phyloP scores from a whole-genome alignment of 2,113 vertebrate genomes.

The Entelurus aequoreus region DNA sequence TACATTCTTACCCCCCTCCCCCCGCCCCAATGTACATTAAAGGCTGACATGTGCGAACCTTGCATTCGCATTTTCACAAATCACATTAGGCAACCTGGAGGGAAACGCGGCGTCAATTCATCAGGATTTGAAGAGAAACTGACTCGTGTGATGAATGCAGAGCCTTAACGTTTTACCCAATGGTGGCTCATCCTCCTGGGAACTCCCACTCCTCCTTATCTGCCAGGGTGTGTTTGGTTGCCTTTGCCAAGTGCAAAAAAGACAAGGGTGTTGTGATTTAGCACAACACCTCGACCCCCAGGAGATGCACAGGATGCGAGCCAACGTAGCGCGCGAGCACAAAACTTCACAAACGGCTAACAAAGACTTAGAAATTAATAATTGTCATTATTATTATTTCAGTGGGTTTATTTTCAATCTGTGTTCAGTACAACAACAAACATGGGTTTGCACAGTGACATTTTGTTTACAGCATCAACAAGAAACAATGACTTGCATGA shows the following conservation, averaged over 20 bases:
- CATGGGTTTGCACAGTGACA: too few relatives aligned
- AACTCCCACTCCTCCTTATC: not conserved
- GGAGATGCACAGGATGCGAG: too few relatives aligned
- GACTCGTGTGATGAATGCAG: slow-evolving; percentile 13
- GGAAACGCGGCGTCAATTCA: slow-evolving; percentile 1
- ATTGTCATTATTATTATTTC: too few relatives aligned
- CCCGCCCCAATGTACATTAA: not conserved
- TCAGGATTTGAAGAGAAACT: slow-evolving; percentile 9
- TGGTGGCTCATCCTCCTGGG: not conserved
- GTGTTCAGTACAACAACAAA: too few relatives aligned
- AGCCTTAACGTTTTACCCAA: not conserved
- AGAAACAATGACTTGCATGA: too few relatives aligned
- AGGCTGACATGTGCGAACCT: not conserved
- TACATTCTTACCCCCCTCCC: not conserved
- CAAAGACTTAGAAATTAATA: too few relatives aligned
- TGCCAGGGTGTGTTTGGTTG: not conserved
- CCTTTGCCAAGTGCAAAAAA: not conserved
- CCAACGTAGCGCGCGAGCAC: too few relatives aligned
- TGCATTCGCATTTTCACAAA: slow-evolving; percentile 6
- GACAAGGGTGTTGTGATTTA: not conserved
- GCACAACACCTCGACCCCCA: too few relatives aligned
- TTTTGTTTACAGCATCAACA: too few relatives aligned
- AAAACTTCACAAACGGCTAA: too few relatives aligned
- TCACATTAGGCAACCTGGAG: slow-evolving; percentile 3
- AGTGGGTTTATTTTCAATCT: too few relatives aligned